A percentile compares a stretch with the other conserved stretches of the same genome.
Evolutionary conservation across 2,888 invertebrate species (phyloP).

Genomic region (Cataglyphis rosenhaueri): DNA sequence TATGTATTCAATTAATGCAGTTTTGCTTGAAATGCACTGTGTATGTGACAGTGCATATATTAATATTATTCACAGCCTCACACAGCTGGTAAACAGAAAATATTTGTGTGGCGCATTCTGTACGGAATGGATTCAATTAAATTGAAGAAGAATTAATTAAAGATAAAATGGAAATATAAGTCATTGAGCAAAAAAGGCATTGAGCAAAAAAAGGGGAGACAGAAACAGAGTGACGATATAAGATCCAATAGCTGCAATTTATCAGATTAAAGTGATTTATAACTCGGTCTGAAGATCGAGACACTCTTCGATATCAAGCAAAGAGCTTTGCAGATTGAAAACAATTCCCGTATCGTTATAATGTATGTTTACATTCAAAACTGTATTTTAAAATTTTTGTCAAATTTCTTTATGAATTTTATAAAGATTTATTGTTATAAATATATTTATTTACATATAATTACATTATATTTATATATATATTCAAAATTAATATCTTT

Average conservation of each 20-base stretch:
- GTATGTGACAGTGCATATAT: conserved; percentile 11
- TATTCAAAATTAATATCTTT: background rate
- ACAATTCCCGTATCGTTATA: background rate
- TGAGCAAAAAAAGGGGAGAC: background rate
- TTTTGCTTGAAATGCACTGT: background rate
- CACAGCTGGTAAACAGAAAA: conserved; percentile 45
- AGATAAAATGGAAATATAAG: conserved; percentile 23
- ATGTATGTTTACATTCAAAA: background rate
- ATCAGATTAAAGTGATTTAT: conserved; percentile 36
- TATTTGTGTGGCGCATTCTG: conserved; percentile 18
- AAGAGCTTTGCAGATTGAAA: background rate
- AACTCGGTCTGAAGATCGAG: background rate
- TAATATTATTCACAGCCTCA: conserved; percentile 16
- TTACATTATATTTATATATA: no score
- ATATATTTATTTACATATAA: background rate
- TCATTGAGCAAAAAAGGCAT: background rate
- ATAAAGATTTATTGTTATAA: background rate
- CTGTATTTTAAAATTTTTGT: background rate
- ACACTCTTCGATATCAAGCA: background rate
- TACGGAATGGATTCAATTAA: conserved; percentile 58
- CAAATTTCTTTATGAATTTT: background rate
- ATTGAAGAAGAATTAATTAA: conserved; percentile 46
- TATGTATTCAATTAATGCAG: conserved; percentile 20
- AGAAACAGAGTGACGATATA: conserved; percentile 21
- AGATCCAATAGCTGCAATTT: conserved; percentile 44